These are phyloP conservation scores for Lagopus muta DNA, from an alignment of 2,113 vertebrate species.

Conservation along the genomic window DNA sequence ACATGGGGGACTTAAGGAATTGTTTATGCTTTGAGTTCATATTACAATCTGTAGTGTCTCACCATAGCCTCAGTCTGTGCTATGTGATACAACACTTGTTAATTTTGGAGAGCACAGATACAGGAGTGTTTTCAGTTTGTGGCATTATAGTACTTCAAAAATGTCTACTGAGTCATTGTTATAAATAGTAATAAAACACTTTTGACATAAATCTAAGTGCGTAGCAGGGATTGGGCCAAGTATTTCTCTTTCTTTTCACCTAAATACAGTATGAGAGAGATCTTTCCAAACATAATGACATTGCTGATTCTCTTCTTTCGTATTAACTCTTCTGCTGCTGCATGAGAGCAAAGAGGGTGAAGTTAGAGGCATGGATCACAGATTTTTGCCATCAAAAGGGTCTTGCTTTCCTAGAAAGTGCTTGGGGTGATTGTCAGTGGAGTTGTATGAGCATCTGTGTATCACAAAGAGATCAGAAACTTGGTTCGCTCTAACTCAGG, in stretches of 20 bases:
- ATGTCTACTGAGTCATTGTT: background rate
- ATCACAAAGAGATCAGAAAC: background rate
- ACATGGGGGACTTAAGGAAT: background rate
- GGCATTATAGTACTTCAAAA: background rate
- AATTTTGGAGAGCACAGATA: constrained; percentile 25
- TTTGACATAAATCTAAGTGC: constrained; percentile 13
- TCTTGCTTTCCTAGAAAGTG: background rate
- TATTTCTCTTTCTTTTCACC: background rate
- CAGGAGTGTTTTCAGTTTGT: constrained; percentile 1
- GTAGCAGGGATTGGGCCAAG: background rate
- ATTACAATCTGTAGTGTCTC: background rate
- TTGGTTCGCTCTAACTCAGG: background rate
- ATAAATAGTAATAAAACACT: constrained; percentile 31
- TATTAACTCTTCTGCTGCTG: background rate
- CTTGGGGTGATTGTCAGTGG: background rate
- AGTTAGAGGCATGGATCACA: background rate
- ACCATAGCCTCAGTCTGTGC: background rate
- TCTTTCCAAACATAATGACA: background rate
- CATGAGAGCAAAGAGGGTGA: background rate
- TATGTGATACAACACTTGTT: background rate
- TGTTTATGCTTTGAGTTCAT: background rate
- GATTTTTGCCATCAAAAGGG: background rate
- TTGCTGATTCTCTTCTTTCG: background rate
- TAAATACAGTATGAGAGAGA: background rate
- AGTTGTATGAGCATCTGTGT: rapidly evolving